Base-by-base conservation (phyloP, 2,888 invertebrate species). In the Pandemis corylana region DNA sequence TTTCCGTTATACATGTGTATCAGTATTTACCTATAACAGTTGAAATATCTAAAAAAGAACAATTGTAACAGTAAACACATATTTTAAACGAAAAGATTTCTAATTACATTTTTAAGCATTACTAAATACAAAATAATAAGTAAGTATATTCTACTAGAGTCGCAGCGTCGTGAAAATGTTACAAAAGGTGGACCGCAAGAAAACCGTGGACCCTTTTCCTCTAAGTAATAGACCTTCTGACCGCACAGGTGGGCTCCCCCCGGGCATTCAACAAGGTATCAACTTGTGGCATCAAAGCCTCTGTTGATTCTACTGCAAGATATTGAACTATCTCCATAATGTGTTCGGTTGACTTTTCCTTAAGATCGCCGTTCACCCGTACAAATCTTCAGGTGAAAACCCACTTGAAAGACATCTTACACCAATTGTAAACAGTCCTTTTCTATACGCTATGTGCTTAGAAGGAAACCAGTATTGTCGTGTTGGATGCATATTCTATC, bases 241-340 rank as follows among this genome's bases (percentile, higher is more conserved):
- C 59, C 59, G 59, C 12, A 59, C 20, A 59, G 59, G 59, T 59
- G 59, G 59, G 59, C 28, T 59, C 59, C 59, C 59, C 10, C 12
- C 59, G 59, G 59, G 59, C 28, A 59, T 59, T 59, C 59, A 59
- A 59, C 59, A 59, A 59, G 59, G 59, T 59, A 59, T 59, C 59
- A 59, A 59, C 59, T 59, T 59, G 59, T 59, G 59, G 59, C 59
- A 59, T 59, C 59, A 59, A 59, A 59, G 59, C 10, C 56, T 7
- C 28, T 59, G 28, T 59, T 28, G 59, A 59, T 59, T 59, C 28
- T 59, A 28, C 59, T 59, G 59, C 28, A 59, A 59, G 59, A 59
- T 59, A 59, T 59, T 59, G 28, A 59, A 59, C 59, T 59, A 28
- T 59, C 28, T 20, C 59, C 28, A 28, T 59, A 59, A 56, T 28